Conservation (phyloP, 1,140 invertebrate species). For the Tetramorium parvispinum region DNA sequence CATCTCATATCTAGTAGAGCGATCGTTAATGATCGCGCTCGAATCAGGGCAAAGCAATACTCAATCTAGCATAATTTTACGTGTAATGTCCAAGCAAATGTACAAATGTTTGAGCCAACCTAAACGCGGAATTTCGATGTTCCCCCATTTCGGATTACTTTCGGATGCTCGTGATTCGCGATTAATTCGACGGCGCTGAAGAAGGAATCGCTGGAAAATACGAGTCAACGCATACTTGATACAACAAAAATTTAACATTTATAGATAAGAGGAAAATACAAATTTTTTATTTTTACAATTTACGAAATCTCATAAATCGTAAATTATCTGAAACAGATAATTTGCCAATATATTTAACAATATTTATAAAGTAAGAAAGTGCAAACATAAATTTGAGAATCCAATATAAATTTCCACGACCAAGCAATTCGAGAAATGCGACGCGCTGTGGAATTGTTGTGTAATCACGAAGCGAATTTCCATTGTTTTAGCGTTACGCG, state of each 20-base stretch:
- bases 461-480: conserved; percentile 5
- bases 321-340: neutral
- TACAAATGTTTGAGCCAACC: conserved; percentile 54
- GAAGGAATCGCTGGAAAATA: neutral
- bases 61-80: conserved; percentile 59
- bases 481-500: conserved; percentile 11
- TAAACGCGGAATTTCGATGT: conserved; percentile 51
- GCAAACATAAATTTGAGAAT: neutral
- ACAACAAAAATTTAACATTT: neutral
- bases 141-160: conserved; percentile 36
- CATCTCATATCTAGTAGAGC: conserved; percentile 24
- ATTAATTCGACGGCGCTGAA: conserved; percentile 37
- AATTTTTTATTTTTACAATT: neutral
- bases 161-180: conserved; percentile 20
- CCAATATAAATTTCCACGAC: neutral
- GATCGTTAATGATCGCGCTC: conserved; percentile 32
- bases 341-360: neutral
- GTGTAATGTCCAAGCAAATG: conserved; percentile 59
- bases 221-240: neutral
- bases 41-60: conserved; percentile 51
- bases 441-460: conserved; percentile 34
- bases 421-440: neutral
- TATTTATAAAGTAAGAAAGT: neutral
- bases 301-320: neutral
- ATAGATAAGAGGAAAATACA: neutral